Evolutionary conservation across 2,797 vertebrate genomes (phyloP).

Genomic region (Rallus crepitans): DNA sequence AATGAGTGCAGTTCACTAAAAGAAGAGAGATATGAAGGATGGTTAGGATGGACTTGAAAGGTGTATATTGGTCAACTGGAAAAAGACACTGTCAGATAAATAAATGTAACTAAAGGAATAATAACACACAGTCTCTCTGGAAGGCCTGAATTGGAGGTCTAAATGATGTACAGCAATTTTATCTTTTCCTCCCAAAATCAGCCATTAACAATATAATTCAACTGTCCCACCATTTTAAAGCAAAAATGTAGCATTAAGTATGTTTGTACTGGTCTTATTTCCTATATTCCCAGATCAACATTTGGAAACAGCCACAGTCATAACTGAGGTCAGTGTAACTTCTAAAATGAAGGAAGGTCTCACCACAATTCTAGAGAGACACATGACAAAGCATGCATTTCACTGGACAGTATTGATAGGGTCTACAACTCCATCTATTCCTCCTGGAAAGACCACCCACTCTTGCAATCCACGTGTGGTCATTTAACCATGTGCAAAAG

Average conservation of each 20-base stretch:
- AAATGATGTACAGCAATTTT: neutral
- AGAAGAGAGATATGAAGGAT: neutral
- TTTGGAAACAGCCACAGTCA: neutral
- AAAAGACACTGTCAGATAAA: neutral
- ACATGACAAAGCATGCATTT: neutral
- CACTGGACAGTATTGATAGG: neutral
- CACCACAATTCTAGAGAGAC: neutral
- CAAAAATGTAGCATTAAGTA: neutral
- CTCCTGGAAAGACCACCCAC: neutral
- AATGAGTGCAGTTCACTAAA: constrained; percentile 19
- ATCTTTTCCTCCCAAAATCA: rapidly evolving
- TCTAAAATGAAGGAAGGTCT: neutral
- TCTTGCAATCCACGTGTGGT: rapidly evolving
- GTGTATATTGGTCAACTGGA: neutral
- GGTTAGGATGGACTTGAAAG: neutral
- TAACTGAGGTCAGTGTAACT: neutral
- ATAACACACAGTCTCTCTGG: neutral
- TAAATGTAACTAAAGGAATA: neutral
- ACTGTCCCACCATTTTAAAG: neutral
- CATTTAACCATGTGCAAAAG: neutral
- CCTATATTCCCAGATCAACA: neutral
- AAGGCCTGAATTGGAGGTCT: neutral
- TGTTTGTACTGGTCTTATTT: neutral
- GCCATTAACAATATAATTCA: neutral
- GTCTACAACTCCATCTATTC: neutral